Base-by-base conservation (phyloP, 2,888 invertebrate genomes). In the Rhimphoctona megacephalus region DNA sequence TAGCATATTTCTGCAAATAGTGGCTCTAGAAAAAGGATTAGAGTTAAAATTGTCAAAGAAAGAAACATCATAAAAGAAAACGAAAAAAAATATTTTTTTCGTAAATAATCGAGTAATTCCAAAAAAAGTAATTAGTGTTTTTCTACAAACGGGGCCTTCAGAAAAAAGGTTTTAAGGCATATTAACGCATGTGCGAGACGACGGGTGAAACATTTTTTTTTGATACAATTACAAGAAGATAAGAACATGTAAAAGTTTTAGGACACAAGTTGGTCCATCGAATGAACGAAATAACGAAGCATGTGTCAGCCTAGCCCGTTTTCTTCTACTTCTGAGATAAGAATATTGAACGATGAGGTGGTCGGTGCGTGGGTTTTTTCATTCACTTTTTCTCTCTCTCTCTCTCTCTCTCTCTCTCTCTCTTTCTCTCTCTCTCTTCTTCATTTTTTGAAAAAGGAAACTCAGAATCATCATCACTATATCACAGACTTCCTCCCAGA, bases 281-380 rank as follows among this genome's bases (percentile, higher is more conserved):
- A 43, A 54, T 17, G 46, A 76, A 43, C 25, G 19, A 46, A 76
- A 76, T 61, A 64, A 64, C 30, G 76, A 46, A 76, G 33, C 57
- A 76, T 30, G 7, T 33, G 70, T 72, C 46, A 14, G 25, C 6
- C 1, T 9, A 52, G 36, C n/a, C 52, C 33, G 19, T 17, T 69
- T 73, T 73, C 14, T 22, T n/a, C 25, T n/a, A 2, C 14, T 17
- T 25, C 39, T 43, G 30, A 5, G 76, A 61, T 61, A 30, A 43
- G 57, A 46, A 76, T 30, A 61, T 61, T 25, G 61, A 76, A 43
- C 39, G 57, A 57, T 11, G 14, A 19, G 25, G 22, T n/a, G 57
- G 19, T 43, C 30, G 25, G 39, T 54, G n/a, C 25, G 73, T 22
- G 36, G 74, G 57, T 57, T 39, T 73, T 54, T 57, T 39, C 33